Conservation (phyloP, 2,113 vertebrate species). For the Embiotoca jacksoni region DNA sequence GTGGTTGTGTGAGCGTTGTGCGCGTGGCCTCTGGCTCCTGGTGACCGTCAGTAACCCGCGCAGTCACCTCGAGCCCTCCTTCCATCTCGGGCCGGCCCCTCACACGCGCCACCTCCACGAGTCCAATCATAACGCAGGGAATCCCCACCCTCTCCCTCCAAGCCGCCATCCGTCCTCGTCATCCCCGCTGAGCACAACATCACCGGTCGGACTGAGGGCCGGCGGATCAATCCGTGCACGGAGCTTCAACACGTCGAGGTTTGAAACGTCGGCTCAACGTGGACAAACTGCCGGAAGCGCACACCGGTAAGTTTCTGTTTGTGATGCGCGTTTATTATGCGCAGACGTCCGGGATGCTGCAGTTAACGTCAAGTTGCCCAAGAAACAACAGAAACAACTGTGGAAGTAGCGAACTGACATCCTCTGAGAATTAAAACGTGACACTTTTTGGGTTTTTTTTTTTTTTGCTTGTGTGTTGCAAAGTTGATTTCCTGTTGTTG, state of each 20-base stretch:
- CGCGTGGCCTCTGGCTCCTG: not conserved
- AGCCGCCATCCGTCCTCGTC: not conserved
- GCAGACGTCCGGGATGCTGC: slow-evolving; percentile 42
- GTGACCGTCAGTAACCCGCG: slow-evolving; percentile 64
- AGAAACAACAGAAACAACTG: not conserved
- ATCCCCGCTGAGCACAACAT: not conserved
- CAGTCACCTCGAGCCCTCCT: slow-evolving; percentile 47
- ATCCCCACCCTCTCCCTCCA: not conserved
- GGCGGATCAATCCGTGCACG: no score
- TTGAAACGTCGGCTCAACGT: no score
- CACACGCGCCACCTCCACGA: slow-evolving; percentile 81
- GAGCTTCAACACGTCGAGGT: no score
- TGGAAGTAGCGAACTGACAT: not conserved
- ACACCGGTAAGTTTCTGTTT: slow-evolving; percentile 45
- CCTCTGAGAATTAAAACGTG: not conserved
- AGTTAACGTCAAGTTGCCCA: not conserved
- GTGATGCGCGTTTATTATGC: not conserved
- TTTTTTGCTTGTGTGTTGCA: not conserved
- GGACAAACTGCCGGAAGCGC: no score
- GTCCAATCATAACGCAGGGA: slow-evolving; percentile 78
- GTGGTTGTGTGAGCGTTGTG: not conserved
- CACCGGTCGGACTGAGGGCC: not conserved
- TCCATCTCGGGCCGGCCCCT: slow-evolving; percentile 57
- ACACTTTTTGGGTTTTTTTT: not conserved
- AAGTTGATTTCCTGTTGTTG: not conserved